Base-by-base conservation (phyloP, 1,140 invertebrate genomes). In the Temnothorax longispinosus region DNA sequence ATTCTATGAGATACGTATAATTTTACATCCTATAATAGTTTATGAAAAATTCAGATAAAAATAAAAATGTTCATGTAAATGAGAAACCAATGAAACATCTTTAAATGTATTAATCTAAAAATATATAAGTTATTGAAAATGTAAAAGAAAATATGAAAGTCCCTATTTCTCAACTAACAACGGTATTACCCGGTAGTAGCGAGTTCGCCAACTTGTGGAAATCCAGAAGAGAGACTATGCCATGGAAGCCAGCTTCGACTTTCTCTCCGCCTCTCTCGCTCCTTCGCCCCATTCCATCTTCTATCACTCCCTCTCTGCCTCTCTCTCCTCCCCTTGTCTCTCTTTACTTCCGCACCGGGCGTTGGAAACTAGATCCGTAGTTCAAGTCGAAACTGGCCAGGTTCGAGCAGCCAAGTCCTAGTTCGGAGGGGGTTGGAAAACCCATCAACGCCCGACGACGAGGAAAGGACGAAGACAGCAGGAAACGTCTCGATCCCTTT, bases 361-460 rank as follows among this genome's bases (percentile, higher is more conserved):
- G 74, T 65, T 85, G 62, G 87, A 92, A 93, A 93, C 88, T 76
- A 77, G 90, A 91, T 90, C 85, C 75, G 38, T 78, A 58, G 85
- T 78, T 72, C 62, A 88, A 88, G 74, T 87, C 52, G 91, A 89
- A 81, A 78, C 88, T 88, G 84, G 85, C 87, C 89, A 78, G 76
- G 77, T 65, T 52, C 81, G 75, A 84, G 69, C 89, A 71, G 64
- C 65, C 81, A 58, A 87, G 74, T 81, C 71, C 77, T 85, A 71
- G 80, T 88, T 77, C 56, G 52, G 52, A 38, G 27, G 18, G 47
- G 44, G 18, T 65, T 82, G 89, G 85, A 91, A 92, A 90, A 89
- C 86, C 91, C 89, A 92, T 92, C 91, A 89, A 87, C 88, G 85
- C 60, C 38, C 75, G 35, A 52, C 47, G n/a, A 41, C 27, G 58